phyloP scores from a whole-genome alignment of 2,113 vertebrate genomes.

The Psittacara wagleri region DNA sequence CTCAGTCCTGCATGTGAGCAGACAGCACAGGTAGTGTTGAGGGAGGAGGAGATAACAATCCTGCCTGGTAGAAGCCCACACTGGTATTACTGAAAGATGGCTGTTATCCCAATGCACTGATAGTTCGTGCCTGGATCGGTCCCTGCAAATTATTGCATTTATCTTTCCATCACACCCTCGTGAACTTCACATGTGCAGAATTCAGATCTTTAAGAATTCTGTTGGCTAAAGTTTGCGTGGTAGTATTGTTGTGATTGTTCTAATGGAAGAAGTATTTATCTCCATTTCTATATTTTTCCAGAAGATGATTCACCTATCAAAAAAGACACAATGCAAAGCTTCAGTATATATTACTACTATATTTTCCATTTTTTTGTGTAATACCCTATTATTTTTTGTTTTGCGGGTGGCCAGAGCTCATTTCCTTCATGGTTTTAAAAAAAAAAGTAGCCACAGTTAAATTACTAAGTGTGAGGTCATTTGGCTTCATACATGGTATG shows the following conservation, averaged over 20 bases:
- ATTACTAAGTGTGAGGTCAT: neutral
- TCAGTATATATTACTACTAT: neutral
- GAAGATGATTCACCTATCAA: neutral
- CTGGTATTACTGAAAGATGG: neutral
- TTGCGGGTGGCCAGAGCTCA: neutral
- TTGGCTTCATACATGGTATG: neutral
- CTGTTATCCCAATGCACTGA: neutral
- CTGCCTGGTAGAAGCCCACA: neutral
- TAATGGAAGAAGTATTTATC: neutral
- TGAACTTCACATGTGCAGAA: neutral
- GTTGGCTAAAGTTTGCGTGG: neutral
- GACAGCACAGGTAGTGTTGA: neutral
- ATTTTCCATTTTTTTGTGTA: neutral
- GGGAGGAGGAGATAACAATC: neutral
- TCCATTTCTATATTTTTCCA: neutral
- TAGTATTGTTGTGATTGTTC: neutral
- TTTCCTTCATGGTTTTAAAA: neutral
- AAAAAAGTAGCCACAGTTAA: neutral
- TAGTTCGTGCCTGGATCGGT: neutral
- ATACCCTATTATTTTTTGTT: neutral
- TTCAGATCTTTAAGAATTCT: neutral
- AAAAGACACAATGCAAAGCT: neutral
- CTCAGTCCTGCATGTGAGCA: accelerated
- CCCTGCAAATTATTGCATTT: neutral
- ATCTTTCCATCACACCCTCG: neutral